phyloP scores from a whole-genome alignment of 1,140 invertebrate species.

The Lasioglossum albipes region DNA sequence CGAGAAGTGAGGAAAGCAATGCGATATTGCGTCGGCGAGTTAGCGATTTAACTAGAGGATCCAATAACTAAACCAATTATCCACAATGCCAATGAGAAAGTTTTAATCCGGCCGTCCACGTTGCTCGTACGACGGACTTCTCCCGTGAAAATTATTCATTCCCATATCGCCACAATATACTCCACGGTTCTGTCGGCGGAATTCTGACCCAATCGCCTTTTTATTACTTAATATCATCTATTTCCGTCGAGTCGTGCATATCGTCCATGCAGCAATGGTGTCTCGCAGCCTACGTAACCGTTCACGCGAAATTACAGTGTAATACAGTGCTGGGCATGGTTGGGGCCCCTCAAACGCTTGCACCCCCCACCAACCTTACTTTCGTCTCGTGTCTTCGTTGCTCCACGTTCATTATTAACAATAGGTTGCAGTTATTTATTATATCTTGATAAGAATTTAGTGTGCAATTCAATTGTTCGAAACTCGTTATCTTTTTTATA shows the following conservation, averaged over 20 bases:
- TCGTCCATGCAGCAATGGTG: not conserved
- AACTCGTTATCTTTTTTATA: too few species aligned
- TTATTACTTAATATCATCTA: slow-evolving; percentile 5
- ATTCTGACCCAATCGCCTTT: not conserved
- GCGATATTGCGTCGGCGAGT: slow-evolving; percentile 60
- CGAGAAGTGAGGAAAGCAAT: slow-evolving; percentile 52
- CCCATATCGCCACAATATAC: slow-evolving; percentile 19
- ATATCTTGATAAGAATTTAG: too few species aligned
- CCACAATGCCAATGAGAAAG: slow-evolving; percentile 66
- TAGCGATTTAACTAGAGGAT: slow-evolving; percentile 65
- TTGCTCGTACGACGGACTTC: slow-evolving; percentile 30
- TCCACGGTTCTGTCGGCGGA: slow-evolving; percentile 25
- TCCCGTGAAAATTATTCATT: slow-evolving; percentile 60
- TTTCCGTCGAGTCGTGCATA: not conserved
- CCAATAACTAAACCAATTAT: slow-evolving; percentile 76
- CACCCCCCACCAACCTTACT: too few species aligned
- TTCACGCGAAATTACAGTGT: not conserved
- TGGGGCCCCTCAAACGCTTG: too few species aligned
- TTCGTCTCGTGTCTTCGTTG: too few species aligned
- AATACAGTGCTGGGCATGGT: too few species aligned
- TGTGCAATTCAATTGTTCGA: too few species aligned
- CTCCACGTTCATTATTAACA: too few species aligned
- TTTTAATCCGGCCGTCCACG: slow-evolving; percentile 67
- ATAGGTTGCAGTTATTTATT: too few species aligned
- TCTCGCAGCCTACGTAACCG: too few species aligned